phyloP scores from a whole-genome alignment of 2,113 vertebrate species.

The Meriones unguiculatus region DNA sequence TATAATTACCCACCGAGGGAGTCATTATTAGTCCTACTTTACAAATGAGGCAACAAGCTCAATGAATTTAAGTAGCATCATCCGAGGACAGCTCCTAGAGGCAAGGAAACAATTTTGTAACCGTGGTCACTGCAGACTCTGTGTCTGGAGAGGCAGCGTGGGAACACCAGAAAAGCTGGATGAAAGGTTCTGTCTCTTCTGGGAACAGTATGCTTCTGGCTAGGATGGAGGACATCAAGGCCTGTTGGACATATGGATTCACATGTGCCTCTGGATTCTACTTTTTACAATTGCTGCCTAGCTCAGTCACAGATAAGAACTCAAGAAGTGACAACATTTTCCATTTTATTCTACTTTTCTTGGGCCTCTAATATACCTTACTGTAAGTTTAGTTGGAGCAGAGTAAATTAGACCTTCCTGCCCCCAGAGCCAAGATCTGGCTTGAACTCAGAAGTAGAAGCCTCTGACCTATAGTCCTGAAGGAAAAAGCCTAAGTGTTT shows the following conservation, averaged over 20 bases:
- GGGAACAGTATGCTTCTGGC: accelerated
- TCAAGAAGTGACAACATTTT: neutral
- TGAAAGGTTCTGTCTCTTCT: neutral
- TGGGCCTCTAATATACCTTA: constrained; percentile 48
- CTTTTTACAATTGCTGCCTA: neutral
- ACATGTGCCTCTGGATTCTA: neutral
- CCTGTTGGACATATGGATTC: neutral
- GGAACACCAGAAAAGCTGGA: neutral
- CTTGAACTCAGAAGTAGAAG: constrained; percentile 36
- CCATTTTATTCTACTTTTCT: neutral
- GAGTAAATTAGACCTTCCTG: constrained; percentile 44
- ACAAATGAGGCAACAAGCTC: neutral
- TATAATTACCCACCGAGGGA: neutral
- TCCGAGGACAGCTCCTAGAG: neutral
- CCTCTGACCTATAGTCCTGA: constrained; percentile 37
- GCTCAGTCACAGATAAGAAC: neutral
- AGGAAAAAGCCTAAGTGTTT: constrained; percentile 55
- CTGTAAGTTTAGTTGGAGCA: neutral
- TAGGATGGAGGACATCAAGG: neutral
- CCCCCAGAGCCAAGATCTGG: constrained; percentile 53
- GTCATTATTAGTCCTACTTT: constrained; percentile 12
- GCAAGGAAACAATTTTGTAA: neutral
- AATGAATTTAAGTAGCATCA: neutral
- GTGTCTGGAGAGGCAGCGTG: neutral
- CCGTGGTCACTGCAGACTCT: neutral